Conservation (phyloP, 1,140 invertebrate genomes). For the Pygmarrhopalites habei region DNA sequence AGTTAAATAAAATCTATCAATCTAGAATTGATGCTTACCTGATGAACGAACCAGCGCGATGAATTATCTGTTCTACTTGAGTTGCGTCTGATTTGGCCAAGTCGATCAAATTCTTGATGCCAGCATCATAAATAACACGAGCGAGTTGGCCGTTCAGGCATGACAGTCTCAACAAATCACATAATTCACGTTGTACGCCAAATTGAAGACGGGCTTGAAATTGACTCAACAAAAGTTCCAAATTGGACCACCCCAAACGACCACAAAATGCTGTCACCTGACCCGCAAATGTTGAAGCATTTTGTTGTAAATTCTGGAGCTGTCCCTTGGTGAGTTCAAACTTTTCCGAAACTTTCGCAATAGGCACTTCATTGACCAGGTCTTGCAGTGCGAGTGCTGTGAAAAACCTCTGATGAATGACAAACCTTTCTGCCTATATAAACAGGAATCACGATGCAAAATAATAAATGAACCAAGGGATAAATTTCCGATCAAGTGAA, state of each 20-base stretch:
- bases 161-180: conserved; percentile 81
- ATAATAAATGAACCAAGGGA: too few relatives aligned
- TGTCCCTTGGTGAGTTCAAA: conserved; percentile 81
- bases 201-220: conserved; percentile 91
- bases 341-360: conserved; percentile 69
- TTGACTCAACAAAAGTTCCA: conserved; percentile 81
- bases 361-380: conserved; percentile 80
- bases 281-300: conserved; percentile 93
- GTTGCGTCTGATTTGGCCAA: conserved; percentile 64
- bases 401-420: conserved; percentile 68
- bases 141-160: conserved; percentile 78
- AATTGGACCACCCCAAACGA: conserved; percentile 83
- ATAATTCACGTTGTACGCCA: conserved; percentile 83
- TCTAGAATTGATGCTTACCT: conserved; percentile 46
- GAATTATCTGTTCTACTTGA: conserved; percentile 67
- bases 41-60: conserved; percentile 73
- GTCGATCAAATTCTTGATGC: conserved; percentile 67
- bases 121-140: conserved; percentile 72
- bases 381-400: conserved; percentile 86
- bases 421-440: too few relatives aligned
- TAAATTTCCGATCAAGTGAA: too few relatives aligned
- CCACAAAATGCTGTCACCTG: conserved; percentile 89
- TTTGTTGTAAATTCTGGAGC: conserved; percentile 84
- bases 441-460: too few relatives aligned
- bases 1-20: background rate